phyloP scores from a whole-genome alignment of 2,888 invertebrate genomes.

The Ichneumoninae sp. region DNA sequence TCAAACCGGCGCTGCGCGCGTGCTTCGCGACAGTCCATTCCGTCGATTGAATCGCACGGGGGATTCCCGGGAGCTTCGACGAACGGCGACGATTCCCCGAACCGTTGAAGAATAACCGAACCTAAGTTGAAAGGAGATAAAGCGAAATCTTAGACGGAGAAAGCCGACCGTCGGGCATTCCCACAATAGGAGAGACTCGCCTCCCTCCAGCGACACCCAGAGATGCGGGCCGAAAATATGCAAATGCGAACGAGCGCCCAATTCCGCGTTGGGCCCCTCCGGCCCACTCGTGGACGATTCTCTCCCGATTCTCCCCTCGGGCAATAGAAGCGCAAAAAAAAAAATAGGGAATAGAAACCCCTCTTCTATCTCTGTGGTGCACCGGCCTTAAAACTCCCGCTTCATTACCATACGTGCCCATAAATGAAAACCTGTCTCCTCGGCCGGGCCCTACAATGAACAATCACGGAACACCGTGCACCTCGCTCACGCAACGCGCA shows the following conservation, averaged over 20 bases:
- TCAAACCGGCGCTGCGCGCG: constrained; percentile 1
- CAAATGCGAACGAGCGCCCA: constrained; percentile 74
- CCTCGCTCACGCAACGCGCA: constrained; percentile 66
- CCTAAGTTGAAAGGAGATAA: not conserved
- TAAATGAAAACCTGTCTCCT: constrained; percentile 82
- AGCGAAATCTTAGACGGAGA: not conserved
- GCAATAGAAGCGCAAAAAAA: constrained; percentile 17
- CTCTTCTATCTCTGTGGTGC: constrained; percentile 49
- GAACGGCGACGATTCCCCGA: not conserved
- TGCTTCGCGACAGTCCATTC: not conserved
- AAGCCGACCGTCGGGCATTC: constrained; percentile 39
- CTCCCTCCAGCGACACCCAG: constrained; percentile 34
- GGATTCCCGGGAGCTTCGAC: not conserved
- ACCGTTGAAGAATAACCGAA: constrained; percentile 17
- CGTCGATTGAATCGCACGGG: not conserved
- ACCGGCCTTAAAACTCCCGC: constrained; percentile 55
- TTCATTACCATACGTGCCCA: constrained; percentile 80
- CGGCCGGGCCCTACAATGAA: constrained; percentile 73
- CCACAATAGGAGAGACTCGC: constrained; percentile 57
- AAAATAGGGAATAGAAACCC: constrained; percentile 51
- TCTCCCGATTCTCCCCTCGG: constrained; percentile 29
- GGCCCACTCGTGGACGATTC: constrained; percentile 70
- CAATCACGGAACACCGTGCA: constrained; percentile 67
- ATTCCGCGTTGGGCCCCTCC: constrained; percentile 73
- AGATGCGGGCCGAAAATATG: constrained; percentile 83